Conservation (phyloP, 1,140 invertebrate species). For the Trachymyrmex septentrionalis region DNA sequence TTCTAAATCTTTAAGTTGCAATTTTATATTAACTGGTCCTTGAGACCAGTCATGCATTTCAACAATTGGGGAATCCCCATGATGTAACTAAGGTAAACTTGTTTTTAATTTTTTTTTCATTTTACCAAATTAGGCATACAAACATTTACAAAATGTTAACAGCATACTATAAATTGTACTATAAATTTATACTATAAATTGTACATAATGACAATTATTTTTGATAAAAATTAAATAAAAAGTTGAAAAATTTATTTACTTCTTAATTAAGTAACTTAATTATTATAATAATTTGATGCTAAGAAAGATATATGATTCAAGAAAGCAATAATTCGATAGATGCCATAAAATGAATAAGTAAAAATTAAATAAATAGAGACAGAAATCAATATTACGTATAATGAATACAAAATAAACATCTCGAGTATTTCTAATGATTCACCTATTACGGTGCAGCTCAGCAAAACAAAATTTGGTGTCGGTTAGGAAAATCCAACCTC, state of each 20-base stretch:
- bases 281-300: neutral
- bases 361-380: neutral
- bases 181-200: neutral
- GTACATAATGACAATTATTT: neutral
- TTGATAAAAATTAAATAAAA: neutral
- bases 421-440: constrained; percentile 26
- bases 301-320: neutral
- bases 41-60: neutral
- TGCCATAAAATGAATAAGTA: neutral
- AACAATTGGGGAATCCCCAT: constrained; percentile 60
- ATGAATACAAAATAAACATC: constrained; percentile 3
- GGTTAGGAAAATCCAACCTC: constrained; percentile 38
- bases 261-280: neutral
- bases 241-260: neutral
- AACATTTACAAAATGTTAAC: neutral
- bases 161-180: neutral
- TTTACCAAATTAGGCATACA: neutral
- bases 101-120: neutral
- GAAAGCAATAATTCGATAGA: neutral
- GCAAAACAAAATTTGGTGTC: constrained; percentile 31
- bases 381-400: neutral
- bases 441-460: neutral
- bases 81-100: neutral
- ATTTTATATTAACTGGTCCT: constrained; percentile 15
- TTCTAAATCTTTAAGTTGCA: constrained; percentile 22